Percentiles rank a stretch among this genome's conserved stretches.
These are phyloP conservation scores for Ostrea denselamellosa DNA, from an alignment of 1,140 invertebrate species.

Conservation along the genomic window DNA sequence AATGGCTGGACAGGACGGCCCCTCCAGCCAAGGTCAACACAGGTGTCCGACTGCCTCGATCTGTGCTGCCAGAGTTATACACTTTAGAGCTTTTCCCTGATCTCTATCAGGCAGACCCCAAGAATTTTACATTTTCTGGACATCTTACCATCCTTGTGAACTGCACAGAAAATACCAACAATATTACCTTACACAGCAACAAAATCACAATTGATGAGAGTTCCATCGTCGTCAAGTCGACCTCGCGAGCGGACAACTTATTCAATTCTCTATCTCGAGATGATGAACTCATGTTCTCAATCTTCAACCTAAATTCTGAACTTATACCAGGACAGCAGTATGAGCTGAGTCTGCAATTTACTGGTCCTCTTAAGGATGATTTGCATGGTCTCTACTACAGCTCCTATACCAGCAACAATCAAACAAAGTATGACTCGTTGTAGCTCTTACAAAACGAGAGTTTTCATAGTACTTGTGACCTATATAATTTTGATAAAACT, in stretches of 20 bases:
- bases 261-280: constrained; percentile 77
- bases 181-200: constrained; percentile 84
- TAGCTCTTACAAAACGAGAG: neutral
- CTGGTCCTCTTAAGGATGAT: constrained; percentile 85
- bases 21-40: neutral
- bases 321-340: constrained; percentile 82
- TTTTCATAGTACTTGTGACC: neutral
- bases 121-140: constrained; percentile 83
- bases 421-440: constrained; percentile 63
- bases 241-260: constrained; percentile 18
- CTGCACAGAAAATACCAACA: constrained; percentile 81
- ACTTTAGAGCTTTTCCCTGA: constrained; percentile 72
- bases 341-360: constrained; percentile 84
- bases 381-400: constrained; percentile 78
- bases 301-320: constrained; percentile 80
- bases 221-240: constrained; percentile 46
- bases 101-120: constrained; percentile 68
- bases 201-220: constrained; percentile 63
- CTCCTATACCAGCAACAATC: constrained; percentile 61
- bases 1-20: constrained; percentile 83
- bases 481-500: too few relatives aligned
- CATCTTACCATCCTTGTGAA: constrained; percentile 85
- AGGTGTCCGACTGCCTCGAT: constrained; percentile 63
- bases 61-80: constrained; percentile 71
- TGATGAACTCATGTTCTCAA: constrained; percentile 83